A percentile compares a stretch with the other conserved stretches of the same genome.
Conservation (phyloP, 2,113 vertebrate genomes). For the Sander vitreus region DNA sequence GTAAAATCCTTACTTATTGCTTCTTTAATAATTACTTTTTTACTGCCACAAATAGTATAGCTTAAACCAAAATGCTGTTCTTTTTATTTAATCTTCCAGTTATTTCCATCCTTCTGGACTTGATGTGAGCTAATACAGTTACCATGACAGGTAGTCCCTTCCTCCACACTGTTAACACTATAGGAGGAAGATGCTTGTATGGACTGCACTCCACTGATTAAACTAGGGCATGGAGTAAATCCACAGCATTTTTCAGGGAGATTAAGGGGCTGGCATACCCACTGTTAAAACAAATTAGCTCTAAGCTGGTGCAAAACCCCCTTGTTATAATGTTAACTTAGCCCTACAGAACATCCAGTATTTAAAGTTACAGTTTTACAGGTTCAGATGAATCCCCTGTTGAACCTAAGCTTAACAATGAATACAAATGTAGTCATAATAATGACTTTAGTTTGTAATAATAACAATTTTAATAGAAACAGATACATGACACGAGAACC, state of each 20-base stretch:
- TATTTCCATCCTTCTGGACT: background rate
- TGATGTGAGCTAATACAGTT: background rate
- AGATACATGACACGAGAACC: background rate
- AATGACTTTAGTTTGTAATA: background rate
- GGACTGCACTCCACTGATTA: conserved; percentile 18
- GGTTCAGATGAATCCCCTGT: background rate
- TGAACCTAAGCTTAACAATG: background rate
- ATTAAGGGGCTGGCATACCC: conserved; percentile 25
- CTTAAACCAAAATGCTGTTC: background rate
- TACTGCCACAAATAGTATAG: background rate
- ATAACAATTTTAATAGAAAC: background rate
- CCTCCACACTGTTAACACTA: background rate
- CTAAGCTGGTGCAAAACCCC: conserved; percentile 4
- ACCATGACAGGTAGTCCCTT: background rate
- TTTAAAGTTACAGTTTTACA: background rate
- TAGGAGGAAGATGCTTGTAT: background rate
- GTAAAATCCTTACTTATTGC: conserved; percentile 2
- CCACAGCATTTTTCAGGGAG: conserved; percentile 24
- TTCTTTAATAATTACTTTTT: background rate
- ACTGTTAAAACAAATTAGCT: conserved; percentile 33
- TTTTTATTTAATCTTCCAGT: background rate
- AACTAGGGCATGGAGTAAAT: conserved; percentile 23
- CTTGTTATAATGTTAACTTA: conserved; percentile 17
- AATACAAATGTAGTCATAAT: background rate
- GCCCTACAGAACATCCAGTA: conserved; percentile 4